Base-by-base conservation (phyloP, 2,888 invertebrate genomes). In the Zaprionus lineosus region DNA sequence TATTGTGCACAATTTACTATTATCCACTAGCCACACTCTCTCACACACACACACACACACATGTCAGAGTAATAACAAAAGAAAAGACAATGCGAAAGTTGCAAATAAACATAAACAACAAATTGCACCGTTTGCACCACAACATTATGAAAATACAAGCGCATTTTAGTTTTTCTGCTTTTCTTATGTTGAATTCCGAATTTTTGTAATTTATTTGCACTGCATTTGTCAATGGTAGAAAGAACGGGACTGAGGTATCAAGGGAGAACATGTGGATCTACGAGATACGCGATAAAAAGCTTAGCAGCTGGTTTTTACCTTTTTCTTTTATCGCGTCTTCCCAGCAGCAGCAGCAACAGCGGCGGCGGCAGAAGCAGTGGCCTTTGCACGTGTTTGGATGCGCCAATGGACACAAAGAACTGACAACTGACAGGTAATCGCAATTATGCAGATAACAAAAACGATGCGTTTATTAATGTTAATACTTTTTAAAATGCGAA, bases 1-100 rank as follows among this genome's bases (percentile, higher is more conserved):
- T 72, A 71, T 51, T 71, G 53, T 77, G 62, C 63, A 66, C 66
- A 59, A 69, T 77, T 73, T 62, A 46, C 47, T 59, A 59, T n/a
- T n/a, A n/a, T n/a, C n/a, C n/a, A n/a, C n/a, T n/a, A n/a, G n/a
- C n/a, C n/a, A n/a, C n/a, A n/a, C n/a, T n/a, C n/a, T n/a, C n/a
- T n/a, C n/a, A 48, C 55, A 41, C 36, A 41, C 26, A 41, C 41
- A 3, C 14, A 41, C 7, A 36, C 12, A 33, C 18, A 26, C 8
- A 28, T 12, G 8, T 7, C 8, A 24, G 24, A 24, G 8, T 2
- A 28, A 21, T 39, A 43, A 47, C 18, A 55, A 41, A 77, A 67
- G 47, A 12, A 53, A 11, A 15, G 19, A 52, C 64, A 53, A 63
- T 59, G 70, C 47, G 59, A 51, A 43, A 69, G 56, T 56, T 55